Conservation (phyloP, 2,888 invertebrate genomes). For the Cephalotes varians region DNA sequence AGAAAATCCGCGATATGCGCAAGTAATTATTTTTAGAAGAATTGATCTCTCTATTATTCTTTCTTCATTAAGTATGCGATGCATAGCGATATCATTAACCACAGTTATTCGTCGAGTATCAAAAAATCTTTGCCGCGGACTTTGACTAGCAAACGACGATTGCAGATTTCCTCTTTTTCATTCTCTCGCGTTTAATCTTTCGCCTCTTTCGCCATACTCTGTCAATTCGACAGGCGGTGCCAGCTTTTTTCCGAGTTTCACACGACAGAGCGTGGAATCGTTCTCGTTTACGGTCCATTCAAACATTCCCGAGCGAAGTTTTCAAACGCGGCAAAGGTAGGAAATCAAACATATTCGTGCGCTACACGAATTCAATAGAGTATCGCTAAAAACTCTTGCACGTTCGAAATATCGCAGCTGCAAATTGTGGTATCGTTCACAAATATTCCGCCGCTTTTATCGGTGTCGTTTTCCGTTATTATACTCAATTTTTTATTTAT, state of each 20-base stretch:
- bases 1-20: neutral
- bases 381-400: conserved; percentile 47
- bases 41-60: neutral
- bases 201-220: conserved; percentile 23
- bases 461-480: neutral
- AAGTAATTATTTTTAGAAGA: neutral
- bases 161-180: conserved; percentile 8
- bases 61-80: neutral
- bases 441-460: conserved; percentile 39
- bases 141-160: conserved; percentile 12
- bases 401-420: conserved; percentile 50
- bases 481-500: conserved; percentile 4
- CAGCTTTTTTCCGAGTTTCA: conserved; percentile 45
- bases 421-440: conserved; percentile 39
- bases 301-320: conserved; percentile 55
- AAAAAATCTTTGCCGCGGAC: conserved; percentile 17
- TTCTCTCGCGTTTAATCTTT: conserved; percentile 32
- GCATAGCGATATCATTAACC: neutral
- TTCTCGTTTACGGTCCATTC: conserved; percentile 57
- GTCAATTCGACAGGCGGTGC: conserved; percentile 40
- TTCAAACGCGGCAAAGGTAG: conserved; percentile 44
- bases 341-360: conserved; percentile 54
- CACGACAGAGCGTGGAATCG: conserved; percentile 38
- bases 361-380: conserved; percentile 50
- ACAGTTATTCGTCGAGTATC: neutral